Percentiles rank a stretch among this genome's conserved stretches.
These are phyloP conservation scores for Dromiciops gliroides DNA, from an alignment of 2,113 vertebrate genomes.

Conservation along the genomic window DNA sequence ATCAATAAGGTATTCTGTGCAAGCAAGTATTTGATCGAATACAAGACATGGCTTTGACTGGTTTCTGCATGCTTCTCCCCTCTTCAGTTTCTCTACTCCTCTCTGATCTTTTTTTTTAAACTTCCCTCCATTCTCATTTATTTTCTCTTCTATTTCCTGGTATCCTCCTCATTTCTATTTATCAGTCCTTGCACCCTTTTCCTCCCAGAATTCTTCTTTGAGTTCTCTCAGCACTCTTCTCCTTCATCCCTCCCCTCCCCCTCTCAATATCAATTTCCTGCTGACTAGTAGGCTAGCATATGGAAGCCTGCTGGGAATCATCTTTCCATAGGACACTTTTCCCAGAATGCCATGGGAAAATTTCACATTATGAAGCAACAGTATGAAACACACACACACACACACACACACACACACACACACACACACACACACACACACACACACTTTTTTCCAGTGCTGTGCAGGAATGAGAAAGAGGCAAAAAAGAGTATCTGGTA, in stretches of 20 bases:
- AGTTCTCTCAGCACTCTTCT: neutral
- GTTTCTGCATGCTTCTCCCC: neutral
- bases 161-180: neutral
- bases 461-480: neutral
- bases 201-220: neutral
- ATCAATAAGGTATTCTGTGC: accelerated
- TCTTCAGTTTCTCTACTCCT: neutral
- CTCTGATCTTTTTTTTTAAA: constrained; percentile 11
- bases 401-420: neutral
- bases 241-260: neutral
- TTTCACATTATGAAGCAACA: neutral
- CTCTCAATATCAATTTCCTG: neutral
- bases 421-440: neutral
- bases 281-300: neutral
- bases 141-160: constrained; percentile 9
- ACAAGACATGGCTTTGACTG: neutral
- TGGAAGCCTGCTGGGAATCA: neutral
- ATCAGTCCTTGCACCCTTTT: neutral
- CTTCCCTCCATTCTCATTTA: neutral
- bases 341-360: constrained; percentile 13
- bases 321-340: neutral
- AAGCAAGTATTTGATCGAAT: neutral
- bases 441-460: neutral
- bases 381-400: neutral
- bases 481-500: neutral